Percentiles rank a stretch among this genome's conserved stretches.
Evolutionary conservation across 2,888 invertebrate species (phyloP).

Genomic region (Polia nebulosa): DNA sequence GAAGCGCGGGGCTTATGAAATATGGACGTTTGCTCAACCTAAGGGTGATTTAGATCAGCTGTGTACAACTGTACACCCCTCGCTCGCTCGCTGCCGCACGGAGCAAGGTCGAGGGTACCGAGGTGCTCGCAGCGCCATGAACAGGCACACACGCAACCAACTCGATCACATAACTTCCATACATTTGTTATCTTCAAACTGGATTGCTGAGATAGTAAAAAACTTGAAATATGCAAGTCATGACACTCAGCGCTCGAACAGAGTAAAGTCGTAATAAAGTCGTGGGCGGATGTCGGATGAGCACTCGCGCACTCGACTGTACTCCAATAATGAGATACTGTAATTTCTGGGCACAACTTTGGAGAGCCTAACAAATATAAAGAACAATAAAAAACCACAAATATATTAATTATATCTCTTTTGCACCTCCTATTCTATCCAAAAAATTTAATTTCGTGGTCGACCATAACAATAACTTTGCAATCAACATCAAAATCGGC

Average conservation of each 20-base stretch:
- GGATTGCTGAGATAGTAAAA: slow-evolving; percentile 42
- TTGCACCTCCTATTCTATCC: not conserved
- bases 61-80: slow-evolving; percentile 30
- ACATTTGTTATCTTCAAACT: slow-evolving; percentile 43
- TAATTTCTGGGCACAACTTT: slow-evolving; percentile 36
- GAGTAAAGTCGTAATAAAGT: slow-evolving; percentile 37
- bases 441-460: too few relatives aligned
- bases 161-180: slow-evolving; percentile 15
- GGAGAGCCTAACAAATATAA: slow-evolving; percentile 3
- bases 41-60: slow-evolving; percentile 45
- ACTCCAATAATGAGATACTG: slow-evolving; percentile 42
- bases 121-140: slow-evolving; percentile 19
- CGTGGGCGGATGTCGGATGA: slow-evolving; percentile 37
- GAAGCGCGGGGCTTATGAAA: slow-evolving; percentile 33
- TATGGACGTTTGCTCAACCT: slow-evolving; percentile 33
- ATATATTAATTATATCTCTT: not conserved
- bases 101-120: slow-evolving; percentile 56
- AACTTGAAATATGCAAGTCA: slow-evolving; percentile 54
- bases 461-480: too few relatives aligned
- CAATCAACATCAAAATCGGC: too few relatives aligned
- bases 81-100: slow-evolving; percentile 1
- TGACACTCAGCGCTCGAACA: slow-evolving; percentile 17
- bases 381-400: not conserved
- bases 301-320: slow-evolving; percentile 17
- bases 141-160: slow-evolving; percentile 25